Conservation (phyloP, 2,888 invertebrate species). For the Oscheius sp. region DNA sequence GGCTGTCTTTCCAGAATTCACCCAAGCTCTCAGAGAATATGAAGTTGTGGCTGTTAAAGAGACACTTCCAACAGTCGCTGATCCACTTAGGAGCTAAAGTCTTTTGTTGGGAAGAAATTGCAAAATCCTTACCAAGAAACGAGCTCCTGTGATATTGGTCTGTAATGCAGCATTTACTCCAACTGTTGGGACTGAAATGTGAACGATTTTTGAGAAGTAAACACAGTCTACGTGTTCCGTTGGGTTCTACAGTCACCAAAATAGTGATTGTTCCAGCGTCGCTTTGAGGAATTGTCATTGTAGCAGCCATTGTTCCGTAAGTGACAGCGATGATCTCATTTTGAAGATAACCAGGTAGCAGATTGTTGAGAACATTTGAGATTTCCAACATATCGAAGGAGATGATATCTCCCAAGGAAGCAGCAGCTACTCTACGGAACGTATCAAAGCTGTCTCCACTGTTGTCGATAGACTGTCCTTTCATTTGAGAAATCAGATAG, state of each 20-base stretch:
- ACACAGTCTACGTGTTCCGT: not conserved
- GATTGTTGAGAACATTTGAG: not conserved
- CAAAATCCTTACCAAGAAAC: not conserved
- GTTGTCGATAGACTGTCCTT: slow-evolving; percentile 22
- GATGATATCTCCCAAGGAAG: slow-evolving; percentile 42
- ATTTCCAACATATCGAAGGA: slow-evolving; percentile 36
- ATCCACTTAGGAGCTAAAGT: no score
- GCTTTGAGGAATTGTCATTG: not conserved
- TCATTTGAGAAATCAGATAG: slow-evolving; percentile 39
- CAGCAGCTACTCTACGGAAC: slow-evolving; percentile 36
- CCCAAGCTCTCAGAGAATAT: not conserved
- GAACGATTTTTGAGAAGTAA: not conserved
- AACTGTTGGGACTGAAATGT: not conserved
- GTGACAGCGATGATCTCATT: slow-evolving; percentile 1
- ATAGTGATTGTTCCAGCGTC: not conserved
- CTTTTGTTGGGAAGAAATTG: no score
- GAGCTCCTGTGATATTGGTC: not conserved
- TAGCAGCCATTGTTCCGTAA: not conserved
- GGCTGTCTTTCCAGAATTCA: not conserved
- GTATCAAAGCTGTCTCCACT: slow-evolving; percentile 38
- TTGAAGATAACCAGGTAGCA: slow-evolving; percentile 1
- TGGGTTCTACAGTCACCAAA: slow-evolving; percentile 13
- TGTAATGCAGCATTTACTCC: not conserved
- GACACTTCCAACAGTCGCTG: not conserved
- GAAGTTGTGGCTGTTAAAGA: not conserved